Conservation (phyloP, 2,113 vertebrate species). For the Ammodramus savannarum region DNA sequence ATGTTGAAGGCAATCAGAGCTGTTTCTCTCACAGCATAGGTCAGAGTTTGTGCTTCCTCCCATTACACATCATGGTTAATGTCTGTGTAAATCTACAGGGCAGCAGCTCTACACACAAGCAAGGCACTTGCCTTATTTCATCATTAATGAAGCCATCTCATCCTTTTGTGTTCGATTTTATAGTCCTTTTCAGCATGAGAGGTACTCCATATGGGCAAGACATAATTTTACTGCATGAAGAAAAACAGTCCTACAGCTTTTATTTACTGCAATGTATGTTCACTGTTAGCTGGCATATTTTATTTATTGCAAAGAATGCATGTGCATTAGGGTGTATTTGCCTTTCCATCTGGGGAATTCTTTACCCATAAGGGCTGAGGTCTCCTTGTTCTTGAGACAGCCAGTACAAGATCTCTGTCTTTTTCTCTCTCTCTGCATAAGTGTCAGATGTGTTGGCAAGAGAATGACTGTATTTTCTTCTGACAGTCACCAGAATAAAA, state of each 20-base stretch:
- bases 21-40: not conserved
- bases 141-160: not conserved
- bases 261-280: not conserved
- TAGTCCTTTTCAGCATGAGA: not conserved
- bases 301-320: not conserved
- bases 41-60: not conserved
- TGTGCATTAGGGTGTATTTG: not conserved
- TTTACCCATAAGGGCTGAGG: not conserved
- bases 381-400: not conserved
- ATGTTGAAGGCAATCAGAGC: not conserved
- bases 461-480: not conserved
- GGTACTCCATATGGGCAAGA: not conserved
- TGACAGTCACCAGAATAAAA: not conserved
- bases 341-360: not conserved
- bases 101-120: not conserved
- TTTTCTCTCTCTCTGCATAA: not conserved
- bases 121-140: not conserved
- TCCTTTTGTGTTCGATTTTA: not conserved
- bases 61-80: not conserved
- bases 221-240: not conserved
- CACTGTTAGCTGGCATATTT: not conserved
- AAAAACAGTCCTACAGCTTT: not conserved
- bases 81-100: not conserved
- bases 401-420: not conserved
- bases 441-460: not conserved